Evolutionary conservation across 2,113 vertebrate species (phyloP).

Genomic region (Chloroceryle aenea): DNA sequence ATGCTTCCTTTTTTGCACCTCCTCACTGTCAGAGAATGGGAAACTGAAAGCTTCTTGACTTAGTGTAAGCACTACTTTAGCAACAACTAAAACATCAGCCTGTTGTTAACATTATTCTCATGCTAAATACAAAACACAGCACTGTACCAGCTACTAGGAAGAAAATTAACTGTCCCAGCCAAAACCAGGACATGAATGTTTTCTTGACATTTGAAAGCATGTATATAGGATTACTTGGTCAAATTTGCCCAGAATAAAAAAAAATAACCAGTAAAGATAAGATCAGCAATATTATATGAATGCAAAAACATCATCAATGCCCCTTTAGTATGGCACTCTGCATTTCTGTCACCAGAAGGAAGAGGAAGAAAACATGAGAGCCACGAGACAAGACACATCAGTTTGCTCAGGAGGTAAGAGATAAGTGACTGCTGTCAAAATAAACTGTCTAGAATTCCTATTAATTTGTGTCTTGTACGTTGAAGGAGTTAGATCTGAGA

Average conservation of each 20-base stretch:
- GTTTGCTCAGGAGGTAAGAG: neutral
- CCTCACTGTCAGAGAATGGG: neutral
- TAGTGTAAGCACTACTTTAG: neutral
- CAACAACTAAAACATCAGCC: neutral
- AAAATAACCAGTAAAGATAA: neutral
- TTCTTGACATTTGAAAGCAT: neutral
- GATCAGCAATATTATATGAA: neutral
- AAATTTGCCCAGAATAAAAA: neutral
- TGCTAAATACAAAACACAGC: neutral
- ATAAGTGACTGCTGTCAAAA: neutral
- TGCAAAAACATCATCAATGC: neutral
- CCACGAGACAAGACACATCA: neutral
- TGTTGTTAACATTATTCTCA: neutral
- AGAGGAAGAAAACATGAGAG: neutral
- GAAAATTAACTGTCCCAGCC: neutral
- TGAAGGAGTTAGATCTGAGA: neutral
- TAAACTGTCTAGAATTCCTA: neutral
- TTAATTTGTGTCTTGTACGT: constrained; percentile 12
- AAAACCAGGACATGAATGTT: neutral
- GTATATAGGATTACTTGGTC: neutral
- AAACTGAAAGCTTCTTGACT: neutral
- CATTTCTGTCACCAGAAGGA: neutral
- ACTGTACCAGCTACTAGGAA: neutral
- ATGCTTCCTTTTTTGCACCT: neutral
- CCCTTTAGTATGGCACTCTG: neutral